Base-by-base conservation (phyloP, 2,888 invertebrate genomes). In the Drosophila fungiperda region DNA sequence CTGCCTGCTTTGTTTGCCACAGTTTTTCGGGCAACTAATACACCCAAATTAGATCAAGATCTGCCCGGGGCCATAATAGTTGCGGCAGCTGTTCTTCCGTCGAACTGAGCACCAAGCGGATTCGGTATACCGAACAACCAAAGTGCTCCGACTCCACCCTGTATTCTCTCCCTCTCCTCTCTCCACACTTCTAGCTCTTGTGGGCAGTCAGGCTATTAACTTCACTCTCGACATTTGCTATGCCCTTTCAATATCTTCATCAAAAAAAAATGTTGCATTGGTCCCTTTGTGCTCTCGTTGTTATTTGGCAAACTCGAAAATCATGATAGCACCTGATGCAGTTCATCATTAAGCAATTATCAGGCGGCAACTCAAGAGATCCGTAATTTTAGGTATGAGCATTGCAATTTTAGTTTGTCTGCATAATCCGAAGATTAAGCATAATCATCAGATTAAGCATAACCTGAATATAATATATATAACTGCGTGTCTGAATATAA, bases 1-100 rank as follows among this genome's bases (percentile, higher is more conserved):
- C 36, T 66, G 54, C 35, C 48, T 54, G 57, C 50, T 73, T 71
- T 75, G 78, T 81, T 85, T 87, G 85, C 79, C 67, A 82, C 82
- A 82, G 70, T 83, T 86, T 75, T 81, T 75, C 29, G 83, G 69
- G 78, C 80, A 86, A 87, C 87, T 90, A 87, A 90, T 87, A 90
- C 90, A 80, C 87, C 90, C 74, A 87, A 87, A 87, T 87, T 89
- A 89, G 87, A 87, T 87, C 87, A 65, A 85, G 90, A 87, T 87
- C 83, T 67, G 82, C 76, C 59, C 73, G 64, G 48, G 83, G 78
- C 67, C 63, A 73, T 73, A 80, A 73, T 70, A 75, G 74, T 70
- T 65, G 68, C 59, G 75, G 85, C 85, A 87, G 85, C 83, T 86
- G 88, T 74, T 82, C 81, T 77, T 77, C 76, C 68, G 49, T 48